Conservation (phyloP, 37 sponge, comb jelly and placozoan species). For the Eunapius fragilis region DNA sequence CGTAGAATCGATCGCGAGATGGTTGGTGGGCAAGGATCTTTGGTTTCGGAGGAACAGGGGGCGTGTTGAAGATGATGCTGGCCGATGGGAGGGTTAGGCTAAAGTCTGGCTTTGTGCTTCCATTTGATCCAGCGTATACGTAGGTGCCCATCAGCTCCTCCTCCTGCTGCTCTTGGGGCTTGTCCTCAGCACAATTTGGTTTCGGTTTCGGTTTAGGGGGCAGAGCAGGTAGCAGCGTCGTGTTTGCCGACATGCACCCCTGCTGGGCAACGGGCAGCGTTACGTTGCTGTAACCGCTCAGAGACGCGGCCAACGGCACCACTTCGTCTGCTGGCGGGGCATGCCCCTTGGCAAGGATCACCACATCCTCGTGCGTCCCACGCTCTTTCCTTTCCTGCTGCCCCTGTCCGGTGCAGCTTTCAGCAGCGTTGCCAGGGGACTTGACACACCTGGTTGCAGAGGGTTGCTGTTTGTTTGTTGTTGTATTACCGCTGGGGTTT, state of each 20-base stretch:
- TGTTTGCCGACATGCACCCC: background rate
- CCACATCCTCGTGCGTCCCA: background rate
- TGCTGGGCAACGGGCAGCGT: background rate
- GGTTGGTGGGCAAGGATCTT: slow-evolving; percentile 5
- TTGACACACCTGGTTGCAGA: background rate
- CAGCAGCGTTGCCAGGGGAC: background rate
- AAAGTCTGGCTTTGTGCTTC: background rate
- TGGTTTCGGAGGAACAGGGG: slow-evolving; percentile 31
- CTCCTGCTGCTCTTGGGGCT: background rate
- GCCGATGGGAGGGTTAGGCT: slow-evolving; percentile 12
- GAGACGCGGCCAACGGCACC: background rate
- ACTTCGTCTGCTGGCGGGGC: background rate
- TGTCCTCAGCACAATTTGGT: background rate
- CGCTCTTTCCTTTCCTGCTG: slow-evolving; percentile 7
- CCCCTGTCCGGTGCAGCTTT: no score
- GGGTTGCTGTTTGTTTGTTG: background rate
- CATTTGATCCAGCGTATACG: background rate
- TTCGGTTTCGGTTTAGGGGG: background rate
- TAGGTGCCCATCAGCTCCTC: background rate
- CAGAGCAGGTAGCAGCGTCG: background rate
- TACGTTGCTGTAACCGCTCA: background rate
- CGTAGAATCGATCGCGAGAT: background rate
- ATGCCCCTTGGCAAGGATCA: background rate
- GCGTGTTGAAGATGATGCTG: slow-evolving; percentile 21
- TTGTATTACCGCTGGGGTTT: background rate